Percentiles rank a stretch among this genome's conserved stretches.
Conservation (phyloP, 2,797 vertebrate genomes). For the Siniperca obscura region DNA sequence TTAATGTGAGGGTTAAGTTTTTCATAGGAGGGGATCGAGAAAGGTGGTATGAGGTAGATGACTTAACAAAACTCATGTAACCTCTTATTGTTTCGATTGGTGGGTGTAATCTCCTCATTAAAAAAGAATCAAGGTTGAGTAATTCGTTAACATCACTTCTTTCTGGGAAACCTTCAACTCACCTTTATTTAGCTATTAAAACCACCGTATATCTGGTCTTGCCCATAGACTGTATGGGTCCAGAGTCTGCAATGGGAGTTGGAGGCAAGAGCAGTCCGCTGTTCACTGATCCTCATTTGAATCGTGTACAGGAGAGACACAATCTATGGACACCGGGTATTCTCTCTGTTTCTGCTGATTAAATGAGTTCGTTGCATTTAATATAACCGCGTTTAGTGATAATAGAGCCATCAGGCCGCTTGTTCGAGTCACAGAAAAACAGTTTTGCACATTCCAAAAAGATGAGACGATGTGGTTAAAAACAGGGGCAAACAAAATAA, state of each 20-base stretch:
- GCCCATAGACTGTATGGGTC: background rate
- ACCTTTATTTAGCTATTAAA: background rate
- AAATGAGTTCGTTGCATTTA: conserved; percentile 11
- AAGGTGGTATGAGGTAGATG: background rate
- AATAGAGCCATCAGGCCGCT: conserved; percentile 25
- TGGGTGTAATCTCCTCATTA: background rate
- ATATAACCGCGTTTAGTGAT: background rate
- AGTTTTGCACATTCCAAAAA: background rate
- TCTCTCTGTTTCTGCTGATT: conserved; percentile 8
- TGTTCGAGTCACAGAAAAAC: background rate
- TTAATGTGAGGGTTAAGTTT: background rate
- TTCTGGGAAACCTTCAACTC: background rate
- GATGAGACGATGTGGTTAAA: background rate
- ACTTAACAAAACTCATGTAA: conserved; percentile 3
- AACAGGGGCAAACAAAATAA: background rate
- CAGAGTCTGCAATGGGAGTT: conserved; percentile 9
- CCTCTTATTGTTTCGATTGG: background rate
- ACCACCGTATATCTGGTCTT: background rate
- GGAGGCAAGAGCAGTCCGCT: conserved; percentile 6
- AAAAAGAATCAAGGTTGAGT: background rate
- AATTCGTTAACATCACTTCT: conserved; percentile 12
- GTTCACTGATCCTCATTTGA: conserved; percentile 33
- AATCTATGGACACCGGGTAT: conserved; percentile 18
- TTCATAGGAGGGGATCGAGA: background rate
- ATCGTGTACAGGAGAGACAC: conserved; percentile 21